phyloP scores from a whole-genome alignment of 2,797 vertebrate species.

The Hoplostethus mediterraneus region DNA sequence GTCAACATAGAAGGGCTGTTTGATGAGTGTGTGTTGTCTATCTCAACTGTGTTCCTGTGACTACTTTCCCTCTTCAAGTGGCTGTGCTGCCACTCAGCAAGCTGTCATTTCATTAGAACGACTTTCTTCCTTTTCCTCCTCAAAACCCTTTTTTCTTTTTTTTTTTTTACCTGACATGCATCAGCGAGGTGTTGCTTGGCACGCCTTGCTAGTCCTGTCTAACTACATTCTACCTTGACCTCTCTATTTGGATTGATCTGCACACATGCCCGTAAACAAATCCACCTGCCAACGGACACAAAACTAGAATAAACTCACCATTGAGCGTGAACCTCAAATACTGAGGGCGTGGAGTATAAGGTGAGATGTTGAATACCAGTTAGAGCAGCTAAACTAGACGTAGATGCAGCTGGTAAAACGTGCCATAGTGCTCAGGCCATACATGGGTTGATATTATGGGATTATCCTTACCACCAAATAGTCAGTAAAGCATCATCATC shows the following conservation, averaged over 20 bases:
- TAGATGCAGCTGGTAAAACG: not conserved
- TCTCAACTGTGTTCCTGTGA: not conserved
- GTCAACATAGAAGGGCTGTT: not conserved
- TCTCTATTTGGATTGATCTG: slow-evolving; percentile 4
- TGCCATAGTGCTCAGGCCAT: not conserved
- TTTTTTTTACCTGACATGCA: not conserved
- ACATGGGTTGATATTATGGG: too few species aligned
- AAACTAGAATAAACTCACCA: not conserved
- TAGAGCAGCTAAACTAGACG: not conserved
- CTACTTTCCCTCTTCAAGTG: not conserved
- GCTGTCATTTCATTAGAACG: slow-evolving; percentile 1
- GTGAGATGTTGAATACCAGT: not conserved
- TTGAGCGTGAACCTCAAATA: not conserved
- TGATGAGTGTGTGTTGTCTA: not conserved
- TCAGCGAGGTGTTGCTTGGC: slow-evolving; percentile 5
- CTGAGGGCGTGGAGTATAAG: too few species aligned
- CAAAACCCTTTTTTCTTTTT: not conserved
- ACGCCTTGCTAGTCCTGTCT: slow-evolving; percentile 67
- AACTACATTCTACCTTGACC: slow-evolving; percentile 67
- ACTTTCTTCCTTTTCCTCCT: not conserved
- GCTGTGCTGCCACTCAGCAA: not conserved
- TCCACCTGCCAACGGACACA: slow-evolving; percentile 6
- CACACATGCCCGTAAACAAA: slow-evolving; percentile 18
- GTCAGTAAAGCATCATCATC: not conserved
- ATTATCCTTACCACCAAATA: too few species aligned